Evolutionary conservation across 2,888 invertebrate species (phyloP), one percentile per base, ranked within the genome.

Genomic region (Theristus sp.): DNA sequence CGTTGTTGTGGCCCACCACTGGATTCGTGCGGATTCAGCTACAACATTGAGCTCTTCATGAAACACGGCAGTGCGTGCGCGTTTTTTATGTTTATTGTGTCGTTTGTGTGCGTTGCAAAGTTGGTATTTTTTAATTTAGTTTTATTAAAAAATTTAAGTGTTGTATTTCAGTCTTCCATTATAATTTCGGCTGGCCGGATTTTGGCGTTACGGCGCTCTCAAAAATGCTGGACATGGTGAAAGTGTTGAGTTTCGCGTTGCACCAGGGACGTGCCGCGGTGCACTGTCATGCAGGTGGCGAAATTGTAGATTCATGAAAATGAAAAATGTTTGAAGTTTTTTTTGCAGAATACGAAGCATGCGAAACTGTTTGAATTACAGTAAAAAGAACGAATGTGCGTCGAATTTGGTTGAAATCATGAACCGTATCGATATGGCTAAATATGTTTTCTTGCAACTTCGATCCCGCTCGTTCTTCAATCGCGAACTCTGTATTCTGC

Each of bases 181-280:
- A 89, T 80, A 89, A 89, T 77, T 89, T 87, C 74, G 84, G 84
- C 1, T 86, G 79, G 84, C 82, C 83, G 47, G 89, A 89, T 75
- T 89, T 87, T 74, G 86, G 86, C 0, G 85, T 86, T 62, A 85
- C 86, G 0, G 83, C 84, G 1, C 77, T 86, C 66, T 79, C 81
- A 55, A 83, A 84, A 6, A 78, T 89, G n/a, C 76, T 89, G 65
- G 87, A 89, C 71, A 88, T 88, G 83, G 84, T 87, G n/a, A 88
- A 89, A 77, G 89, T 89, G 13, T 79, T 89, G 70, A 84, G 86
- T 47, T 89, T 89, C 75, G 84, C 86, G 0, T 77, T 87, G 17
- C 81, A 83, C 57, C 84, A 87, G 74, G 89, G 68, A 1, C 64
- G 62, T 52, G 59, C 67, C 20, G 69, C 70, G 60, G 81, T 89